phyloP scores from a whole-genome alignment of 2,113 vertebrate genomes.

The Smithornis capensis region DNA sequence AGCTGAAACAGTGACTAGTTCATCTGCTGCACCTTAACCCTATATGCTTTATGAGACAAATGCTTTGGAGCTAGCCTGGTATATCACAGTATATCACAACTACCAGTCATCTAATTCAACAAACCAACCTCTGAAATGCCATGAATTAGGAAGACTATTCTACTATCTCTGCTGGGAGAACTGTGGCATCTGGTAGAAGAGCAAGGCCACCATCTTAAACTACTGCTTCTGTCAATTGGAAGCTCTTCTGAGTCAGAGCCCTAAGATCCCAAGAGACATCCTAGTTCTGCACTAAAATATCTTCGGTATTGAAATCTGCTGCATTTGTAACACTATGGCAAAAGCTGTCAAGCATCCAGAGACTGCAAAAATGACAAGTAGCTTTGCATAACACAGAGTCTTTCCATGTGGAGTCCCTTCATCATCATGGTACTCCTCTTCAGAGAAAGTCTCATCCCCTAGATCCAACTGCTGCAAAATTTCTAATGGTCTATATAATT shows the following conservation, averaged over 20 bases:
- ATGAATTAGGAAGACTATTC: not conserved
- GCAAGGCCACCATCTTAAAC: not conserved
- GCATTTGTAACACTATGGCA: not conserved
- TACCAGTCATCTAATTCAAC: not conserved
- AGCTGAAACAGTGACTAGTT: not conserved
- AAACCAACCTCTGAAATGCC: not conserved
- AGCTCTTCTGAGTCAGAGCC: not conserved
- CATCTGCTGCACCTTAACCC: not conserved
- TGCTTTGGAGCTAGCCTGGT: not conserved
- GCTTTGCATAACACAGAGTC: not conserved
- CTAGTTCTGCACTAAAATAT: not conserved
- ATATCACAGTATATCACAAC: not conserved
- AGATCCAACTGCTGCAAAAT: not conserved
- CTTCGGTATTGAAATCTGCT: not conserved
- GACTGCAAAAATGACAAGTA: not conserved
- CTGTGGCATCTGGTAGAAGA: not conserved
- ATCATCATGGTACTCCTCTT: not conserved
- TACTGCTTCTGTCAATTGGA: not conserved
- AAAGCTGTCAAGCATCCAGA: not conserved
- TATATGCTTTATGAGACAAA: not conserved
- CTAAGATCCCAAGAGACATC: not conserved
- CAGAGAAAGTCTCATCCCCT: not conserved
- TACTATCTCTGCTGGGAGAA: not conserved
- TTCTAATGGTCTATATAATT: constrained; percentile 10
- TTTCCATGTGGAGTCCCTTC: not conserved